phyloP scores from a whole-genome alignment of 2,797 vertebrate genomes.

The Poliocrania exsul region DNA sequence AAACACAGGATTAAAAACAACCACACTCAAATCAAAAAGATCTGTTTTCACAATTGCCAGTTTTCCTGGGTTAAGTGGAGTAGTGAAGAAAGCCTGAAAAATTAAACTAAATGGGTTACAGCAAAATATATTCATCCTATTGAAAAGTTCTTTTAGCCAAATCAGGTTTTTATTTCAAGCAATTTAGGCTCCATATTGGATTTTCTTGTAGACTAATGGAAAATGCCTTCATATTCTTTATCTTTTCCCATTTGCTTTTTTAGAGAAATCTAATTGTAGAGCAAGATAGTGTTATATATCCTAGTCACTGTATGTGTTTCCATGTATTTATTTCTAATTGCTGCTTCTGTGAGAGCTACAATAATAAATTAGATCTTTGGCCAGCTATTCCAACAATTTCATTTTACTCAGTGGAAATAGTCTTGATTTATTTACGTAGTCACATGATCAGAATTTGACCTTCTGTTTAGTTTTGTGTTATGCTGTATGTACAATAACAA shows the following conservation, averaged over 20 bases:
- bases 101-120: not conserved
- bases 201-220: not conserved
- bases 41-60: not conserved
- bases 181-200: not conserved
- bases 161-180: not conserved
- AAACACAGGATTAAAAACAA: not conserved
- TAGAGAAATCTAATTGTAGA: not conserved
- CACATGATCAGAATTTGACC: constrained; percentile 54
- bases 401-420: constrained; percentile 44
- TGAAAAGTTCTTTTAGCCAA: not conserved
- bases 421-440: constrained; percentile 49
- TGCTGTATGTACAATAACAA: constrained; percentile 44
- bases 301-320: not conserved
- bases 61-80: not conserved
- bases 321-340: not conserved
- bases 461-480: constrained; percentile 43
- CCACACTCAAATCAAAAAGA: not conserved
- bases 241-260: not conserved
- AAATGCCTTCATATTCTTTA: not conserved
- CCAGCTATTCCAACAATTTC: constrained; percentile 13
- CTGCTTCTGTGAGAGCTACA: not conserved
- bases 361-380: constrained; percentile 21
- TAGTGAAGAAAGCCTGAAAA: not conserved
- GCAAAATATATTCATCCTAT: not conserved
- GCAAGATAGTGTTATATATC: not conserved